Evolutionary conservation across 1,140 invertebrate genomes (phyloP).

Genomic region (Tachypleus tridentatus): DNA sequence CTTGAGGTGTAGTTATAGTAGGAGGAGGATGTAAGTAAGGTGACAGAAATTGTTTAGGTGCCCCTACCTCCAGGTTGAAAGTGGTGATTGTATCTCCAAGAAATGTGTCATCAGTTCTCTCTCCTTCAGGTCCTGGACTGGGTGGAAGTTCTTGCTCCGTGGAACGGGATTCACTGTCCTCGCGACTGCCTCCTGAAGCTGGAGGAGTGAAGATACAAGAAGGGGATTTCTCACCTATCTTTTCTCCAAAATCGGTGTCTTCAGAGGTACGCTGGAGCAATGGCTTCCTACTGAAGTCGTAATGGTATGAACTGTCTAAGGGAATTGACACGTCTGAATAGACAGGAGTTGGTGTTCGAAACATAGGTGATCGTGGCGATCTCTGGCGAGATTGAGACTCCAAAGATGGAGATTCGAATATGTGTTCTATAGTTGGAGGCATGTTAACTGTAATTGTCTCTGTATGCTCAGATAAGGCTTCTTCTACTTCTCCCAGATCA

Average conservation of each 20-base stretch:
- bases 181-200: constrained; percentile 6
- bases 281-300: constrained; percentile 6
- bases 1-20: not conserved
- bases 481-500: constrained; percentile 5
- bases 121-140: not conserved
- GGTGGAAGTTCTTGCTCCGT: not conserved
- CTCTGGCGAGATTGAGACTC: not conserved
- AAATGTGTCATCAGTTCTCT: not conserved
- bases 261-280: too few relatives aligned
- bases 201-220: constrained; percentile 17
- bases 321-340: constrained; percentile 1
- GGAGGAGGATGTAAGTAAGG: not conserved
- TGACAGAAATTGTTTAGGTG: not conserved
- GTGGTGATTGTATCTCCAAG: not conserved
- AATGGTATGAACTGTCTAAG: not conserved
- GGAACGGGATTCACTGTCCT: not conserved
- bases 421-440: not conserved
- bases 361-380: not conserved
- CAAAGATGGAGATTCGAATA: not conserved
- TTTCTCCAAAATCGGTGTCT: not conserved
- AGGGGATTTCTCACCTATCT: constrained; percentile 4
- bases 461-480: not conserved
- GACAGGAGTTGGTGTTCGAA: constrained; percentile 1
- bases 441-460: not conserved
- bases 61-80: not conserved